These are phyloP conservation scores for Myathropa florea DNA, from an alignment of 2,888 invertebrate genomes.

Conservation along the genomic window DNA sequence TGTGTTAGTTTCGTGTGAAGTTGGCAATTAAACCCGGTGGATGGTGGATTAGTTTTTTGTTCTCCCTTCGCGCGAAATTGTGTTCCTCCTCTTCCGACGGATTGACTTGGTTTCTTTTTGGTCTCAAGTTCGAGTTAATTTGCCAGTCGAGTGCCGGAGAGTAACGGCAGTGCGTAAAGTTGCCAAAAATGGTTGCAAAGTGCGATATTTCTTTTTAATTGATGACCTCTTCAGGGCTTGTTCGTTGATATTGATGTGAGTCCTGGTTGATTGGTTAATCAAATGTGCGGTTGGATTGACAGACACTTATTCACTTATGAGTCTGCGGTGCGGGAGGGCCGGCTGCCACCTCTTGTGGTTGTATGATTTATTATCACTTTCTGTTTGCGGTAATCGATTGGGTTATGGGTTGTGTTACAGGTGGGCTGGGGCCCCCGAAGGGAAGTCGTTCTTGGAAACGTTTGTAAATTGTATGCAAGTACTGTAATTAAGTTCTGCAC, in stretches of 20 bases:
- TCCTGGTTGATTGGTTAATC: slow-evolving; percentile 29
- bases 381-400: slow-evolving; percentile 41
- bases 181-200: slow-evolving; percentile 18
- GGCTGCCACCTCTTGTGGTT: slow-evolving; percentile 32
- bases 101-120: slow-evolving; percentile 30
- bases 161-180: slow-evolving; percentile 15
- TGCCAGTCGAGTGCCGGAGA: not conserved
- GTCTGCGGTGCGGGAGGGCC: slow-evolving; percentile 15
- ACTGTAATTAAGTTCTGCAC: slow-evolving; percentile 5
- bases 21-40: slow-evolving; percentile 36
- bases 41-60: slow-evolving; percentile 11
- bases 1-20: slow-evolving; percentile 16
- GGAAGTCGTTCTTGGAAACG: slow-evolving; percentile 8
- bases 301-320: slow-evolving; percentile 31
- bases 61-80: slow-evolving; percentile 13
- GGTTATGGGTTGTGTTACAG: slow-evolving; percentile 29
- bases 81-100: slow-evolving; percentile 4
- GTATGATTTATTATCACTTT: slow-evolving; percentile 41
- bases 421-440: not conserved
- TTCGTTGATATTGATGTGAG: not conserved
- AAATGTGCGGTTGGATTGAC: slow-evolving; percentile 33
- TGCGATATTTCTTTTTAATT: slow-evolving; percentile 22
- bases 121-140: slow-evolving; percentile 57
- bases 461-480: slow-evolving; percentile 32
- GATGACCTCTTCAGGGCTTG: slow-evolving; percentile 16